Evolutionary conservation across 2,888 invertebrate species (phyloP).

Genomic region (Ferdinandea cuprea): DNA sequence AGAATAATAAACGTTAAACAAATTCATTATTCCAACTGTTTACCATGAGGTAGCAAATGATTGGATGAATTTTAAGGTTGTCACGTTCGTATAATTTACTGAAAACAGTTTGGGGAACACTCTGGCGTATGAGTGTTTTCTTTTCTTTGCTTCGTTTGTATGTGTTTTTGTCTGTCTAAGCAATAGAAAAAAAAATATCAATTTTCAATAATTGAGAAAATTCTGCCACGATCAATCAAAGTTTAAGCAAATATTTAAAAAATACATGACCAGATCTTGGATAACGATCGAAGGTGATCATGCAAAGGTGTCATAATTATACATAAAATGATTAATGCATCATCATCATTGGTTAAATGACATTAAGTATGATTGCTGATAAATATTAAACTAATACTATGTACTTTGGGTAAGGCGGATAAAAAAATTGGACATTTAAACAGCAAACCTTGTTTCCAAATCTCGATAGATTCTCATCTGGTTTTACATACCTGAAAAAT

Average conservation of each 20-base stretch:
- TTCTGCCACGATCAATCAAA: neutral
- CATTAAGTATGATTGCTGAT: neutral
- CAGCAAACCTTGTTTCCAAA: slow-evolving; percentile 24
- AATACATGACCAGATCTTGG: neutral
- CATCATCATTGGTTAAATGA: slow-evolving; percentile 7
- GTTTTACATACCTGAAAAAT: slow-evolving; percentile 59
- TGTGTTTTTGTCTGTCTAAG: neutral
- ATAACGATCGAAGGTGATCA: neutral
- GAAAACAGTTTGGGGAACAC: slow-evolving; percentile 6
- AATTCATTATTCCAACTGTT: slow-evolving; percentile 38
- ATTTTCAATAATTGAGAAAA: slow-evolving; percentile 4
- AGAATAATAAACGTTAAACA: neutral
- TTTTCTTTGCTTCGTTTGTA: too few relatives aligned
- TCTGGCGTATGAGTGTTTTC: slow-evolving; percentile 57
- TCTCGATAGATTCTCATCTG: neutral
- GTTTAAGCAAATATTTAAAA: neutral
- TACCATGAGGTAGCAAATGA: slow-evolving; percentile 35
- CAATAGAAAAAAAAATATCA: too few relatives aligned
- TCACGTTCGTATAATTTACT: slow-evolving; percentile 10
- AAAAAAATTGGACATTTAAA: too few relatives aligned
- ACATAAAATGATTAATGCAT: slow-evolving; percentile 3
- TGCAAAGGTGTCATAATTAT: slow-evolving; percentile 8
- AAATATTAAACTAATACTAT: too few relatives aligned
- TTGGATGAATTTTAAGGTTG: slow-evolving; percentile 37
- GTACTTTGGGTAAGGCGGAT: too few relatives aligned